Conservation (phyloP, 2,113 vertebrate species). For the Rutilus rutilus region DNA sequence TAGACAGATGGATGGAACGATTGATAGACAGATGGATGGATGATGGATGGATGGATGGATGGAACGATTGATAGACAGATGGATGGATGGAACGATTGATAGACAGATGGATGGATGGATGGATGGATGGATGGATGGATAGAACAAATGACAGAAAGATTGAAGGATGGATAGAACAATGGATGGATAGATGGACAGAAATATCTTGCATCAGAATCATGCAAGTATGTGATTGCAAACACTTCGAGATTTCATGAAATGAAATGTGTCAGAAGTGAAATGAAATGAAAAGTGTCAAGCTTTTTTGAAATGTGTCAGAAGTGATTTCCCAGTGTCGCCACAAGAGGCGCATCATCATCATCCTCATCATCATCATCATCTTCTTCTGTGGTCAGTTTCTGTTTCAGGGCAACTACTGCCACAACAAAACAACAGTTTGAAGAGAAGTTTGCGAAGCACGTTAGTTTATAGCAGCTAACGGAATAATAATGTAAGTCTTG, state of each 20-base stretch:
- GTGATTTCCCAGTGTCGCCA: not conserved
- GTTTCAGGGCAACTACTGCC: not conserved
- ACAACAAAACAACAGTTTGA: not conserved
- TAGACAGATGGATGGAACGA: too few relatives aligned
- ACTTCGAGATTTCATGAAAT: not conserved
- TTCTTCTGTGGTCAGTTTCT: not conserved
- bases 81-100: not conserved
- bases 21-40: too few relatives aligned
- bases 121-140: too few relatives aligned
- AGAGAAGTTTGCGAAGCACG: not conserved
- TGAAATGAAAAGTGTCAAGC: too few relatives aligned
- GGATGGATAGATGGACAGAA: too few relatives aligned
- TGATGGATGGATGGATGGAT: too few relatives aligned
- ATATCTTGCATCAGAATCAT: not conserved
- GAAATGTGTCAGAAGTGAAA: not conserved
- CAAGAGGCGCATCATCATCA: not conserved
- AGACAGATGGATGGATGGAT: too few relatives aligned
- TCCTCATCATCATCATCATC: not conserved
- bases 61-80: too few relatives aligned
- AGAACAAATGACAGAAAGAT: too few relatives aligned
- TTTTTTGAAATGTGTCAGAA: not conserved
- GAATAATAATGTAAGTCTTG: too few relatives aligned
- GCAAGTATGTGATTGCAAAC: not conserved
- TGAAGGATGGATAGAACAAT: too few relatives aligned
- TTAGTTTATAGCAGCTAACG: too few relatives aligned